Base-by-base conservation (phyloP, 2,113 vertebrate genomes). In the Austrofundulus limnaeus region DNA sequence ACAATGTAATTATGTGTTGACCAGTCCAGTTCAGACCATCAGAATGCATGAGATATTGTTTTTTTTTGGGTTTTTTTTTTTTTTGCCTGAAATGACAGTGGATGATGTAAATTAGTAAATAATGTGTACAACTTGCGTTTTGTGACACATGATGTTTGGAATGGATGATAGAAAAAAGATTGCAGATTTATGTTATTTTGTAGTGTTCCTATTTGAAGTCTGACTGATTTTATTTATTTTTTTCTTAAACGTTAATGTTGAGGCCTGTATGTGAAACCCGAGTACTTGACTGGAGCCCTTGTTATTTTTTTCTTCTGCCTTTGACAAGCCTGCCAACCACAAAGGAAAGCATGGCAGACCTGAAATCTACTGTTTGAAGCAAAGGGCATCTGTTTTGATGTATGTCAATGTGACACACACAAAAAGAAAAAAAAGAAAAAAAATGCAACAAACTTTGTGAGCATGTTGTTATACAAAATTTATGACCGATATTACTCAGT, bases 401-500 rank as follows among this genome's bases (percentile, higher is more conserved):
- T 82, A 74, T 79, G 85, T 88, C 85, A 71, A 88, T 87, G 82
- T 83, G 59, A 77, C 79, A 79, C 74, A 77, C 55, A 61, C 20
- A 11, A 64, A 70, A 64, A 56, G 70, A 65, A 67, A 70, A 65
- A 56, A 72, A 65, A n/a, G n/a, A 15, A 47, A 31, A 49, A 73
- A 63, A 64, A 78, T 54, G 9, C 73, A 81, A 81, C 83, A 75
- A 89, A 84, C 83, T 86, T 87, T 88, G 91, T 92, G 88, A 83
- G 90, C 90, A 92, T 91, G 90, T 92, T 85, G 86, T 82, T 91
- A 86, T 90, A 85, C 70, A 76, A 87, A 90, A 75, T 56, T 58
- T 88, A 77, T 84, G 88, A 84, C 88, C 88, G 86, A 89, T 88
- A 75, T 79, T 66, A 69, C 52, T 61, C 87, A 84, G 88, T 91